phyloP scores from a whole-genome alignment of 2,113 vertebrate species.

The Cebus imitator region DNA sequence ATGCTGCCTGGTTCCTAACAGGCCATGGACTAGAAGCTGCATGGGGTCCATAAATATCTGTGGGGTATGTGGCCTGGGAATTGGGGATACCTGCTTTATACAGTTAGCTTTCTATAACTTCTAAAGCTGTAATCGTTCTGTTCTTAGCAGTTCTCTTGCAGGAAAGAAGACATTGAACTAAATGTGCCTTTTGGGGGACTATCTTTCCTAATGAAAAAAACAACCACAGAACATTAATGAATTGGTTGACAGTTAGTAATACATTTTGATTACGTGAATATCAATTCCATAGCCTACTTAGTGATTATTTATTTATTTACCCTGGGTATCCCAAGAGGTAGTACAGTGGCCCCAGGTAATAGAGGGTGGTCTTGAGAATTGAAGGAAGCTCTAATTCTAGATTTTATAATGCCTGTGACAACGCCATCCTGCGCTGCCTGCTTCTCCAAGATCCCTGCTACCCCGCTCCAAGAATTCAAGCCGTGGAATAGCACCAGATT shows the following conservation, averaged over 20 bases:
- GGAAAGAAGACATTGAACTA: conserved; percentile 23
- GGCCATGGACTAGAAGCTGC: too few relatives aligned
- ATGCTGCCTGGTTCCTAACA: too few relatives aligned
- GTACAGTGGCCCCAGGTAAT: not conserved
- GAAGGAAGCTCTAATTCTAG: not conserved
- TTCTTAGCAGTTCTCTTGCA: not conserved
- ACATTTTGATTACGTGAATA: not conserved
- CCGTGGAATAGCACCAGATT: not conserved
- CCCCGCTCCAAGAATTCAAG: not conserved
- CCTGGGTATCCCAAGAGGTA: not conserved
- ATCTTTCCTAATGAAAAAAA: not conserved
- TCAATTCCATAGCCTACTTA: not conserved
- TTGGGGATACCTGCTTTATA: not conserved
- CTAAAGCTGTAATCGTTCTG: not conserved
- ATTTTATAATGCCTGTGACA: not conserved
- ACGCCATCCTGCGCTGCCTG: not conserved
- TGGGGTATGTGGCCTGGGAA: too few relatives aligned
- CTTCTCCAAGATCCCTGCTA: not conserved
- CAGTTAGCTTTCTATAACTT: not conserved
- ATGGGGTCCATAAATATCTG: too few relatives aligned
- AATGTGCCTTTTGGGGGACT: not conserved
- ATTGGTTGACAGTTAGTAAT: conserved; percentile 2
- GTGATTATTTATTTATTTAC: conserved; percentile 10
- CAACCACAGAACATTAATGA: not conserved
- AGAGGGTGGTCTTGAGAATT: not conserved